Evolutionary conservation across 1,140 invertebrate species (phyloP), one percentile per base, ranked within the genome.

Genomic region (Drosophila serrata): DNA sequence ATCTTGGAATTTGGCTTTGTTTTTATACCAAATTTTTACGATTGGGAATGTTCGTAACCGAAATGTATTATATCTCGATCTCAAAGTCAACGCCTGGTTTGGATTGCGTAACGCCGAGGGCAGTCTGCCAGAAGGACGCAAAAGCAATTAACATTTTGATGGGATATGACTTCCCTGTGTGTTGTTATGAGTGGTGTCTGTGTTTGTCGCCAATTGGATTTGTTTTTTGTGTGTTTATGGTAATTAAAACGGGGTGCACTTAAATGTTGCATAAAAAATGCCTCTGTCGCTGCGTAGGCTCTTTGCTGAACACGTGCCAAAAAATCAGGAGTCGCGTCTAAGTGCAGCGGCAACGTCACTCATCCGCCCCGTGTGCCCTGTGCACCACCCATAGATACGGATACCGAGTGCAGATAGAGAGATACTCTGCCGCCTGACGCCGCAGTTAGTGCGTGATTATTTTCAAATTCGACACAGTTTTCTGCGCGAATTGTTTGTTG

Each of bases 401-500:
- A 67, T 67, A 48, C 63, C 63, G 19, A 37, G n/a, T 13, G 31
- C 12, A 27, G n/a, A 40, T 45, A 51, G 45, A 61, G 65, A 45
- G 43, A 46, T 45, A 51, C 56, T 57, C 31, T n/a, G 53, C 45
- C 31, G 48, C 57, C 19, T 56, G 53, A 12, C 43, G 63, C 49
- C 64, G 84, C 73, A 88, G 85, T 88, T 84, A 84, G 84, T 88
- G 85, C 51, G 85, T 90, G 85, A 90, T 90, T 90, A 90, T 90
- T 90, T 90, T 90, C 85, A 90, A 90, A 90, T 90, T 90, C 85
- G 85, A 90, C 85, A 90, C 85, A 90, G 81, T 90, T 90, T 90
- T 88, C 72, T 79, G 74, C 59, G 67, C 65, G 81, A 85, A 90
- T 90, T 90, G 85, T 85, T 81, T 78, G n/a, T 90, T 88, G 76